These are phyloP conservation scores for Dryobota labecula DNA, from an alignment of 2,888 invertebrate genomes.

Conservation along the genomic window DNA sequence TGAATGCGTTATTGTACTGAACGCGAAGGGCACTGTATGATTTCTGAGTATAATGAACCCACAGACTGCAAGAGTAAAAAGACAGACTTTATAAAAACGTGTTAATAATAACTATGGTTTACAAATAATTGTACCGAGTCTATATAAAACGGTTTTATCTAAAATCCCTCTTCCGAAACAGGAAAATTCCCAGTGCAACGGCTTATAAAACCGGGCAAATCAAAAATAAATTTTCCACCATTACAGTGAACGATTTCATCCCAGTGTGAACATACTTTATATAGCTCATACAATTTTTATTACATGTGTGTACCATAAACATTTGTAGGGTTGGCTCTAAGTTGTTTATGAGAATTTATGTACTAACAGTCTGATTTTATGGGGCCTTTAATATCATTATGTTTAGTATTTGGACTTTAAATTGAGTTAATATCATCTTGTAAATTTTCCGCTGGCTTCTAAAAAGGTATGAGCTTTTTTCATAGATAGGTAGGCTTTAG, in stretches of 20 bases:
- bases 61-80: too few relatives aligned
- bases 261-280: slow-evolving; percentile 51
- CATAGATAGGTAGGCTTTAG: too few relatives aligned
- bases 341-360: slow-evolving; percentile 67
- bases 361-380: slow-evolving; percentile 58
- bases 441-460: slow-evolving; percentile 10
- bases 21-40: too few relatives aligned
- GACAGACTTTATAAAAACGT: too few relatives aligned
- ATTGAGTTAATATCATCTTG: slow-evolving; percentile 23
- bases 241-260: slow-evolving; percentile 34
- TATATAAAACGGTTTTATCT: not conserved
- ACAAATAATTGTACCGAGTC: too few relatives aligned
- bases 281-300: slow-evolving; percentile 61
- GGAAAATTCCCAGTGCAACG: not conserved
- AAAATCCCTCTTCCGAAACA: not conserved
- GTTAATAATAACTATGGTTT: too few relatives aligned
- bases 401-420: slow-evolving; percentile 41
- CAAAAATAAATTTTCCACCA: slow-evolving; percentile 36
- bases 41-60: too few relatives aligned
- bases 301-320: slow-evolving; percentile 60
- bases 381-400: slow-evolving; percentile 47
- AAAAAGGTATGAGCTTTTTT: not conserved
- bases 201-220: slow-evolving; percentile 25
- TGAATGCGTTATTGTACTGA: too few relatives aligned
- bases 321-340: slow-evolving; percentile 54